Evolutionary conservation across 2,888 invertebrate species (phyloP), one percentile per base, ranked within the genome.

Genomic region (Alloscopus bannaensis): DNA sequence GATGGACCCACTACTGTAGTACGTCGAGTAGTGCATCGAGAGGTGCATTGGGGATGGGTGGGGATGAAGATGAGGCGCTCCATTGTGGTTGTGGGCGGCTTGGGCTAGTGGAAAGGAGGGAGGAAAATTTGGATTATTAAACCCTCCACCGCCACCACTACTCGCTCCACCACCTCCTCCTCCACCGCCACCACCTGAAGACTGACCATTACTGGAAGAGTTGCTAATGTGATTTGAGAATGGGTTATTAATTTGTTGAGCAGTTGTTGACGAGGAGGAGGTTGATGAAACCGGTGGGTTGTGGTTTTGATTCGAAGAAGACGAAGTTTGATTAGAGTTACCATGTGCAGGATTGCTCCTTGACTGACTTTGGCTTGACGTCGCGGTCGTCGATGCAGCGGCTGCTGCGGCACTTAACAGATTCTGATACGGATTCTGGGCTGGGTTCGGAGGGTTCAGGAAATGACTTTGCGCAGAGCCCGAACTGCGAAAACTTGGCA

Each of bases 371-470:
- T 77, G 80, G 72, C 73, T 80, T 80, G 79, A 80, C 59, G 68
- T 65, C 52, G 82, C 64, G 22, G 82, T 77, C 22, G 82, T 78
- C 20, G 82, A 83, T 40, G 81, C 81, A 71, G 81, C 81, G 8
- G 81, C 81, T 26, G 81, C 81, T 66, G 81, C 81, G 76, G 81
- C 81, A 77, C 81, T 81, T 81, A 81, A 55, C 71, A 83, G 60
- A 72, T 83, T 73, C 50, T 83, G 83, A 78, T 83, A 83, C 65
- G 83, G 83, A 47, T 83, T 83, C 65, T 83, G 83, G 59, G 83
- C 83, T 71, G 83, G 83, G 72, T 83, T 83, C 45, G 83, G 83
- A 62, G 83, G 83, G 75, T 83, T 83, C 57, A 83, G 79, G 75
- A 83, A 83, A 50, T 83, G 83, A 71, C 81, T 83, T 75, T 81